These are phyloP conservation scores for Epizoanthus ramosus DNA, from an alignment of 92 coral and sea anemone genomes.

Conservation along the genomic window DNA sequence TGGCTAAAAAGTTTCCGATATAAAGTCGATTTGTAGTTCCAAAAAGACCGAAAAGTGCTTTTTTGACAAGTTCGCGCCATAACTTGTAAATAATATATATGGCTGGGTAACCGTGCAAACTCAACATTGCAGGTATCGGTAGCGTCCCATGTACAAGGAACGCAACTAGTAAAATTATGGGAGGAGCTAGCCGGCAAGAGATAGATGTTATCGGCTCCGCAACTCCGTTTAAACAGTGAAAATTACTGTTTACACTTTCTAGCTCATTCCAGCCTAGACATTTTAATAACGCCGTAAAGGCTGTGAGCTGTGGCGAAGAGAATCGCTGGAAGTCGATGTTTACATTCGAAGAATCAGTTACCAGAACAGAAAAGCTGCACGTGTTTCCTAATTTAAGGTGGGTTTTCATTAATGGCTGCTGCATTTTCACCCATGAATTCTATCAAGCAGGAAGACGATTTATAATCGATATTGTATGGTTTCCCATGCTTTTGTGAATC, in stretches of 20 bases:
- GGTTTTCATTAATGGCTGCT: conserved; percentile 2
- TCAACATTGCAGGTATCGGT: neutral
- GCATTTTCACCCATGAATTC: neutral
- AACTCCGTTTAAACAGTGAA: conserved; percentile 7
- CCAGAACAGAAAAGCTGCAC: conserved; percentile 6
- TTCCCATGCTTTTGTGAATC: neutral
- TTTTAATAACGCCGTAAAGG: neutral
- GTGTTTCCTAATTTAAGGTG: conserved; percentile 7
- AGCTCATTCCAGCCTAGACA: neutral
- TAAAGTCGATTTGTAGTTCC: too few relatives aligned
- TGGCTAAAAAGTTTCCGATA: too few relatives aligned
- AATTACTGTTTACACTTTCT: conserved; percentile 21
- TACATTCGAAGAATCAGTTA: neutral
- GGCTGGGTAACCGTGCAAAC: conserved; percentile 11
- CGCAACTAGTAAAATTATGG: neutral
- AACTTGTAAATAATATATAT: conserved; percentile 1
- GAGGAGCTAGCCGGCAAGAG: conserved; percentile 8
- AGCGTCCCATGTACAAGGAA: neutral
- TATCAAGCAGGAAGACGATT: neutral
- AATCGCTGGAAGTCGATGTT: neutral
- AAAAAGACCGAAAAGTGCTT: too few relatives aligned
- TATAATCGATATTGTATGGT: conserved; percentile 1
- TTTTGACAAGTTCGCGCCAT: neutral
- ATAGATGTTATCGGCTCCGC: conserved; percentile 22
- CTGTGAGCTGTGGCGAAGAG: neutral